These are phyloP conservation scores for Trissoscelio sp. DNA, from an alignment of 2,888 invertebrate species.

Conservation along the genomic window DNA sequence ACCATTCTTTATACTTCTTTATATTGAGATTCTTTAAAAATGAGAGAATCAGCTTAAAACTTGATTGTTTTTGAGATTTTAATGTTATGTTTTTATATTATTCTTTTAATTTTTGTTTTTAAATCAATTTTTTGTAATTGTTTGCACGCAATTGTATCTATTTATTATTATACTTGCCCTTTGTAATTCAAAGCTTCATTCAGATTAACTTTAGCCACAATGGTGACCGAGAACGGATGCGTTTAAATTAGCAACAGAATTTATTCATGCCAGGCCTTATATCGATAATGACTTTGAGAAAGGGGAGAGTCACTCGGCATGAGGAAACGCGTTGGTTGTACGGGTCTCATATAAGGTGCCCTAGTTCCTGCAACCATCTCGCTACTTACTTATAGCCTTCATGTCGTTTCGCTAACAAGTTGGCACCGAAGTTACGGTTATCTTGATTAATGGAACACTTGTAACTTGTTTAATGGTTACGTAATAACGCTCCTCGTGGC, in stretches of 20 bases:
- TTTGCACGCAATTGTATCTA: too few relatives aligned
- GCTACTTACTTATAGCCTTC: conserved; percentile 62
- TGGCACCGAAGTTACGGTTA: conserved; percentile 76
- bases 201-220: background rate
- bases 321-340: conserved; percentile 49
- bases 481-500: conserved; percentile 74
- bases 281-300: conserved; percentile 39
- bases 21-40: too few relatives aligned
- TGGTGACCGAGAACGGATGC: background rate
- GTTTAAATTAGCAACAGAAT: conserved; percentile 26
- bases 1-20: too few relatives aligned
- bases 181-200: too few relatives aligned
- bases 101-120: too few relatives aligned
- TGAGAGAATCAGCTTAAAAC: too few relatives aligned
- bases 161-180: too few relatives aligned
- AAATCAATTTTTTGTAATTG: too few relatives aligned
- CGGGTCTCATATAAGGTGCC: conserved; percentile 58
- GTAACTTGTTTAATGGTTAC: conserved; percentile 78
- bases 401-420: conserved; percentile 74
- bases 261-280: conserved; percentile 35
- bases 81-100: too few relatives aligned
- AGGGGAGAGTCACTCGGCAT: conserved; percentile 20
- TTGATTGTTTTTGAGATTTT: too few relatives aligned
- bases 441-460: conserved; percentile 80
- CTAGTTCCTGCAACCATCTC: conserved; percentile 56